Conservation (phyloP, 2,888 invertebrate species). For the Drosophila paranaensis region DNA sequence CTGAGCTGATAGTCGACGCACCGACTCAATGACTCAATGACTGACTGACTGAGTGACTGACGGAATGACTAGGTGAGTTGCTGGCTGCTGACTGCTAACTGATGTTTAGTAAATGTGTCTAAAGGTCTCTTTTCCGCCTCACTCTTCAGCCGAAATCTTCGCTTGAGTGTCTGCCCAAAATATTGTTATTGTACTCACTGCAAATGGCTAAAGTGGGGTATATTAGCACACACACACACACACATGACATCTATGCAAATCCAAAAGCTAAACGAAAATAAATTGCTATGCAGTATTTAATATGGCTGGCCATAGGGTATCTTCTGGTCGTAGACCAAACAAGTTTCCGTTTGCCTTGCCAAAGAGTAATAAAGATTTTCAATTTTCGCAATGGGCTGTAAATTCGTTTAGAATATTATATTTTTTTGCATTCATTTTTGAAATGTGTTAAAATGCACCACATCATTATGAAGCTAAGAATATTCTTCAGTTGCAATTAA, state of each 20-base stretch:
- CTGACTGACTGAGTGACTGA: conserved; percentile 23
- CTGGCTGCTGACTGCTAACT: conserved; percentile 11
- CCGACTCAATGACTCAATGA: conserved; percentile 6
- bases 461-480: conserved; percentile 14
- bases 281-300: neutral
- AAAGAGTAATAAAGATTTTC: conserved; percentile 57
- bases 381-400: conserved; percentile 58
- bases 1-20: conserved; percentile 9
- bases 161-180: conserved; percentile 8
- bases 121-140: conserved; percentile 34
- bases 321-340: neutral
- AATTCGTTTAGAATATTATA: conserved; percentile 38
- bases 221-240: neutral
- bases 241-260: no score
- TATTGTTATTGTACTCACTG: conserved; percentile 6
- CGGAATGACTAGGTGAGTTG: conserved; percentile 23
- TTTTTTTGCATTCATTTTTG: neutral
- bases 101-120: conserved; percentile 33
- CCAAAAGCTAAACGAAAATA: no score
- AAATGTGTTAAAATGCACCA: conserved; percentile 31
- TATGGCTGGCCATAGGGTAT: neutral
- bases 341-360: conserved; percentile 29
- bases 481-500: neutral
- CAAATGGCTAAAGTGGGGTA: neutral
- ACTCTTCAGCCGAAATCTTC: conserved; percentile 17